Percentiles rank a stretch among this genome's conserved stretches.
These are phyloP conservation scores for Callyntrura sp. DNA, from an alignment of 2,888 invertebrate species.

Conservation along the genomic window DNA sequence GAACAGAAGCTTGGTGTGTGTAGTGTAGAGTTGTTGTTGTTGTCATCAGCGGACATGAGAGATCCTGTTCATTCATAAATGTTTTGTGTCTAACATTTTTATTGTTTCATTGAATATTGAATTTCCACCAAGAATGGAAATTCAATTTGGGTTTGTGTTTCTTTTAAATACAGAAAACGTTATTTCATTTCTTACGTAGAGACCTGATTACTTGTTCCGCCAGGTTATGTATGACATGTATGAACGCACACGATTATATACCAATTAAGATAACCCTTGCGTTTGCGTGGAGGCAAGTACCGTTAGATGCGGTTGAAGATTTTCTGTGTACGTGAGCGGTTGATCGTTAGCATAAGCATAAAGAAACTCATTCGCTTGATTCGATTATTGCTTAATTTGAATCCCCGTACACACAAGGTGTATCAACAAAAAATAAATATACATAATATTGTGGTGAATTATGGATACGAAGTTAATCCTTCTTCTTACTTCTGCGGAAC, in stretches of 20 bases:
- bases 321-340: not conserved
- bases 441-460: not conserved
- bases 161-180: not conserved
- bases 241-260: not conserved
- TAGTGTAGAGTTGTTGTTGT: no score
- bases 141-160: not conserved
- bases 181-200: not conserved
- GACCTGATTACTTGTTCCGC: not conserved
- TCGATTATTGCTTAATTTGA: conserved; percentile 12
- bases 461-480: not conserved
- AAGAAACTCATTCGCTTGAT: conserved; percentile 10
- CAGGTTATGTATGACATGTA: not conserved
- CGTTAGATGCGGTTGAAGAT: conserved; percentile 35
- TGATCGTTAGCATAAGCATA: not conserved
- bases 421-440: not conserved
- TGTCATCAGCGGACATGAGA: not conserved
- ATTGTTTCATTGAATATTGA: not conserved
- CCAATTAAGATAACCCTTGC: conserved; percentile 2
- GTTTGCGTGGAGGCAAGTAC: conserved; percentile 31
- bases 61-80: conserved; percentile 9
- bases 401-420: not conserved
- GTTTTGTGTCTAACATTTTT: not conserved
- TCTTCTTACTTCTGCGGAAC: not conserved
- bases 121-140: not conserved
- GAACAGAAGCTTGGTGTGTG: no score